Evolutionary conservation across 2,797 vertebrate genomes (phyloP).

Genomic region (Takifugu rubripes): DNA sequence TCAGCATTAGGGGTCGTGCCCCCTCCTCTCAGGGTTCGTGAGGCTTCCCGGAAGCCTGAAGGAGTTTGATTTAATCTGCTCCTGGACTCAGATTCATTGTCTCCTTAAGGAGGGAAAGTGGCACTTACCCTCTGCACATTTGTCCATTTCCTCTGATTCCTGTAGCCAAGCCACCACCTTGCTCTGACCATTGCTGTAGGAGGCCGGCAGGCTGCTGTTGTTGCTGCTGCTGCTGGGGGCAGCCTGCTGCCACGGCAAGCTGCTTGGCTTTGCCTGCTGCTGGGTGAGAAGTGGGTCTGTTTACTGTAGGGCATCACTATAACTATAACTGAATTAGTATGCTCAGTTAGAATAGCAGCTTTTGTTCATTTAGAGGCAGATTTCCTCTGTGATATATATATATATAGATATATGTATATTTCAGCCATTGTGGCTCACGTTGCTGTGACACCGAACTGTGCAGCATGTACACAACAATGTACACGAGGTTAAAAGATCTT

Average conservation of each 20-base stretch:
- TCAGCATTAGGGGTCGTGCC: conserved; percentile 12
- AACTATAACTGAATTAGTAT: no score
- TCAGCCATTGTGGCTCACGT: no score
- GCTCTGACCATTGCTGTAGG: conserved; percentile 93
- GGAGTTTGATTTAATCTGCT: conserved; percentile 28
- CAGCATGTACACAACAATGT: conserved; percentile 4
- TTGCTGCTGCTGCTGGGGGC: conserved; percentile 79
- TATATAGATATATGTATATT: no score
- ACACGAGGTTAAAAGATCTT: no score
- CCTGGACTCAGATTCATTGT: conserved; percentile 30
- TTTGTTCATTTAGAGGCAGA: no score
- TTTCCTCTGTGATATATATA: no score
- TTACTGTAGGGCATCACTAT: background rate
- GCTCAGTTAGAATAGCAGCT: no score
- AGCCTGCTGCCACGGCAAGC: conserved; percentile 83
- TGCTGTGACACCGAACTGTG: no score
- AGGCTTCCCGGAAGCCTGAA: conserved; percentile 5
- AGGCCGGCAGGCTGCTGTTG: conserved; percentile 88
- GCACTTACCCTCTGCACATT: conserved; percentile 91
- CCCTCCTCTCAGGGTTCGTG: conserved; percentile 10
- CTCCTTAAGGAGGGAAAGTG: conserved; percentile 8
- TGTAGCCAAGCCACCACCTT: conserved; percentile 97
- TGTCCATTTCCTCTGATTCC: conserved; percentile 98
- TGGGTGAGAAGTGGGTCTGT: conserved; percentile 1
- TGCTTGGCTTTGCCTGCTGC: conserved; percentile 82